Conservation (phyloP, 2,797 vertebrate species). For the Saxicola maurus region DNA sequence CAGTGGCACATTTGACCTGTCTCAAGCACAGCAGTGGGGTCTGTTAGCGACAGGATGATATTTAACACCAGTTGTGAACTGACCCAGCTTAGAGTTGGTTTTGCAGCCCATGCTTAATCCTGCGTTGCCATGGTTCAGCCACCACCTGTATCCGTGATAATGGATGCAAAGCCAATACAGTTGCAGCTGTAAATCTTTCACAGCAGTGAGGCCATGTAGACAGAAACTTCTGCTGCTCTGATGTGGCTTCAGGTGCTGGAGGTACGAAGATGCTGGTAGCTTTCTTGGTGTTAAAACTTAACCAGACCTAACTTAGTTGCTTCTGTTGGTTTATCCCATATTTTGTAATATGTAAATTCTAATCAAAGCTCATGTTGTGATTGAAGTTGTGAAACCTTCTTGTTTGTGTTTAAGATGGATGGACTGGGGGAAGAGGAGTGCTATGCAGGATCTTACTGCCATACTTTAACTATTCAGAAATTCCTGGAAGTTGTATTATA, state of each 20-base stretch:
- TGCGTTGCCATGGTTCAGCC: background rate
- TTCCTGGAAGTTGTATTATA: background rate
- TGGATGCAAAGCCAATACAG: background rate
- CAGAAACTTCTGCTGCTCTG: background rate
- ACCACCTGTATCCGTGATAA: background rate
- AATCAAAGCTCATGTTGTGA: background rate
- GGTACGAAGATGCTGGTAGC: background rate
- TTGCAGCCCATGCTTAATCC: conserved; percentile 10
- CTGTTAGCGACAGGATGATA: background rate
- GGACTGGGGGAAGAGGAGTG: background rate
- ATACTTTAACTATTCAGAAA: background rate
- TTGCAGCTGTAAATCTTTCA: background rate
- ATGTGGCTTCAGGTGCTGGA: background rate
- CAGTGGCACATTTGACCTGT: background rate
- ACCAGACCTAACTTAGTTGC: background rate
- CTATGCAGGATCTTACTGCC: background rate
- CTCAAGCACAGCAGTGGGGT: background rate
- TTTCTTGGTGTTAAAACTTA: background rate
- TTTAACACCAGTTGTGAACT: conserved; percentile 13
- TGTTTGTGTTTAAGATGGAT: background rate
- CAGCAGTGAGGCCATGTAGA: background rate
- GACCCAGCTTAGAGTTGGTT: background rate
- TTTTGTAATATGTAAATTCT: background rate
- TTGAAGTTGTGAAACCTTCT: background rate
- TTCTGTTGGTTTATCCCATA: background rate